Conservation (phyloP, 2,888 invertebrate genomes). For the Tiphia femorata region DNA sequence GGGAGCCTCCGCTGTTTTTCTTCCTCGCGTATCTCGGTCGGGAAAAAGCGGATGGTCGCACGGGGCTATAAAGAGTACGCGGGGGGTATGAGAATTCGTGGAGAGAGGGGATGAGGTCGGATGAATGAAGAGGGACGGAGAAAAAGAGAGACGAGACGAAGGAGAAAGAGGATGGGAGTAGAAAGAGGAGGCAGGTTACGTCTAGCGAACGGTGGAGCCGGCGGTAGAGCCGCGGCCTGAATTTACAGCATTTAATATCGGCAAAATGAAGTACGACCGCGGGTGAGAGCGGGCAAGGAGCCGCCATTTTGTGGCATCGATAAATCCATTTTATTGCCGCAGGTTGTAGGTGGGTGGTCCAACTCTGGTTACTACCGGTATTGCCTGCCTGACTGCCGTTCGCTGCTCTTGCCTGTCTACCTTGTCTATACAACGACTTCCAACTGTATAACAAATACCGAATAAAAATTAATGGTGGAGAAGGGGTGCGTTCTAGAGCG, state of each 20-base stretch:
- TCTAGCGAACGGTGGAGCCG: constrained; percentile 1
- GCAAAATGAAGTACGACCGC: constrained; percentile 57
- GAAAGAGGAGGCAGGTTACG: not conserved
- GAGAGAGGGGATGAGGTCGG: too few relatives aligned
- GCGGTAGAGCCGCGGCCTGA: constrained; percentile 31
- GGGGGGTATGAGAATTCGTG: too few relatives aligned
- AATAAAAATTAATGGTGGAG: constrained; percentile 36
- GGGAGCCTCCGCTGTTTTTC: not conserved
- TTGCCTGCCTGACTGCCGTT: constrained; percentile 16
- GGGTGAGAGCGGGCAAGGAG: constrained; percentile 41
- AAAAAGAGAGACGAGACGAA: too few relatives aligned
- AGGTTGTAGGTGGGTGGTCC: constrained; percentile 40
- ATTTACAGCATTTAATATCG: constrained; percentile 62
- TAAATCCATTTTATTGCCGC: constrained; percentile 59
- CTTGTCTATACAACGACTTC: too few relatives aligned
- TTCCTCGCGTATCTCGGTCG: not conserved
- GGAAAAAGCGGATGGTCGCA: too few relatives aligned
- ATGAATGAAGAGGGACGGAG: too few relatives aligned
- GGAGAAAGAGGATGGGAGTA: not conserved
- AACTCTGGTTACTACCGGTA: constrained; percentile 27
- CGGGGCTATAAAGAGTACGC: too few relatives aligned
- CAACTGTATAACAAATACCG: constrained; percentile 28
- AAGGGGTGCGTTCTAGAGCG: not conserved
- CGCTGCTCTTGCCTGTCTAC: constrained; percentile 2
- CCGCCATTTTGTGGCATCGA: constrained; percentile 57